Conservation (phyloP, 2,888 invertebrate species). For the Archips crataeganus region DNA sequence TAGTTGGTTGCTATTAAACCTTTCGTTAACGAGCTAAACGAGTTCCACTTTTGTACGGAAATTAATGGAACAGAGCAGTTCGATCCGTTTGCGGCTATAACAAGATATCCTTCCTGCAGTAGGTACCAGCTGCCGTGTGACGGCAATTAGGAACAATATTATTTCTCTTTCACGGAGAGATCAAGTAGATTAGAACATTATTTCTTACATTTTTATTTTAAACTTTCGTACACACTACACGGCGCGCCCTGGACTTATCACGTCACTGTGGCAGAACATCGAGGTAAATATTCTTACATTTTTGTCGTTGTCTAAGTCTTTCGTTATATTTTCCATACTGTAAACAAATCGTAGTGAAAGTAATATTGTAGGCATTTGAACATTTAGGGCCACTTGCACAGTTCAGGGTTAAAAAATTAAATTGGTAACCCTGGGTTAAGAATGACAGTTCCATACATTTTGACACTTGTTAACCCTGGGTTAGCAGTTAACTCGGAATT, state of each 20-base stretch:
- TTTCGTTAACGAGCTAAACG: not conserved
- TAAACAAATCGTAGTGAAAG: not conserved
- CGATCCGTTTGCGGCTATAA: conserved; percentile 14
- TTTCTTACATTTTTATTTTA: not conserved
- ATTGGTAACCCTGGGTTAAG: too few species aligned
- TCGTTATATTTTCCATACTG: not conserved
- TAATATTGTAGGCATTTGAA: not conserved
- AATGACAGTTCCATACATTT: too few species aligned
- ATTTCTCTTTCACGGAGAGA: conserved; percentile 1
- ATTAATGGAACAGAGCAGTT: not conserved
- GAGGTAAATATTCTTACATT: too few species aligned
- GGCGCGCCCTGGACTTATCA: too few species aligned
- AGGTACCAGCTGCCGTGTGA: conserved; percentile 2
- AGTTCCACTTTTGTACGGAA: conserved; percentile 7
- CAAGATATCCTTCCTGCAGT: conserved; percentile 13
- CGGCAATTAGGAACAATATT: not conserved
- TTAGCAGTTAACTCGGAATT: too few species aligned
- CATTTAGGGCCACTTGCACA: too few species aligned
- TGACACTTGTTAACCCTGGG: too few species aligned
- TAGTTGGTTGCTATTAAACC: not conserved
- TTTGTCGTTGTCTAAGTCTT: not conserved
- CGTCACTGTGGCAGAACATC: too few species aligned
- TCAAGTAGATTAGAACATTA: not conserved
- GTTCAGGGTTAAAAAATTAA: too few species aligned
- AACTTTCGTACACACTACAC: not conserved